A percentile compares a stretch with the other conserved stretches of the same genome.
phyloP scores from a whole-genome alignment of 2,888 invertebrate species.

The Ornithoptera alexandrae region DNA sequence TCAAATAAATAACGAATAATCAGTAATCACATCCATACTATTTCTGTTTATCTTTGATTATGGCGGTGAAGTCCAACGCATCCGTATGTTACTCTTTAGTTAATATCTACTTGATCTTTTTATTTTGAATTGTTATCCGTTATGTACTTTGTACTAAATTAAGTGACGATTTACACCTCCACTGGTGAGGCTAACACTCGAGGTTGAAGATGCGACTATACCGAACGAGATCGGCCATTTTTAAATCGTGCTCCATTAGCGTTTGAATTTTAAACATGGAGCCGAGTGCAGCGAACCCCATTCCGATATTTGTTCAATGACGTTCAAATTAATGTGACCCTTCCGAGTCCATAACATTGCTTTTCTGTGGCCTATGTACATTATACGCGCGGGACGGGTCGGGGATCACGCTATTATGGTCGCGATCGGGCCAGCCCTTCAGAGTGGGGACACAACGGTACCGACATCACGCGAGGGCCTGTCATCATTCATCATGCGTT shows the following conservation, averaged over 20 bases:
- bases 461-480: conserved; percentile 72
- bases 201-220: conserved; percentile 23
- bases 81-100: not conserved
- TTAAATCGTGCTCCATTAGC: conserved; percentile 57
- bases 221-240: conserved; percentile 60
- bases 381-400: conserved; percentile 42
- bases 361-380: conserved; percentile 40
- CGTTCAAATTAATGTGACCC: conserved; percentile 54
- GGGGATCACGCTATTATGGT: conserved; percentile 52
- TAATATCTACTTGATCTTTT: conserved; percentile 6
- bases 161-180: conserved; percentile 7
- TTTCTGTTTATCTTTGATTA: conserved; percentile 12
- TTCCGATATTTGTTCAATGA: conserved; percentile 59
- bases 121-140: conserved; percentile 8
- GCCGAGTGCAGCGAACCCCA: conserved; percentile 72
- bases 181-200: conserved; percentile 9
- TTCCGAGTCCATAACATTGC: conserved; percentile 40
- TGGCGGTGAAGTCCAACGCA: not conserved
- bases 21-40: conserved; percentile 4
- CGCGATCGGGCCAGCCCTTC: conserved; percentile 59
- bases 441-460: conserved; percentile 71
- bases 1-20: conserved; percentile 21
- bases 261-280: conserved; percentile 73
- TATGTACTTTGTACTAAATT: conserved; percentile 11
- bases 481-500: conserved; percentile 76